Base-by-base conservation (phyloP, 2,113 vertebrate genomes). In the Oxyura jamaicensis region DNA sequence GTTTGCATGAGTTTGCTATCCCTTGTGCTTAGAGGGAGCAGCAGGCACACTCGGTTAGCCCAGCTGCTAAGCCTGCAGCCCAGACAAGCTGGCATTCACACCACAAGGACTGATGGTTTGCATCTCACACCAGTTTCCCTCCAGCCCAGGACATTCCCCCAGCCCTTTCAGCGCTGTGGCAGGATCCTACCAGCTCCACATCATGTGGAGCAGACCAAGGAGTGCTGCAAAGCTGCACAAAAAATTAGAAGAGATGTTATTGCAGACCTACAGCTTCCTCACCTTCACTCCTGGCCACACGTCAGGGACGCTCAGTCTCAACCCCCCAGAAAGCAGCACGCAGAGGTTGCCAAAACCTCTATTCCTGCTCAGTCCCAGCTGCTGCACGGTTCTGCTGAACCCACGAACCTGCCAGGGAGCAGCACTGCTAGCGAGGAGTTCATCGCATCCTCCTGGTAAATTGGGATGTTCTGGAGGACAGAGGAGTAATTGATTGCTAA, bases 151-250 rank as follows among this genome's bases (percentile, higher is more conserved):
- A 74, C 53, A 69, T 11, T 11, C 29, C 28, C 36, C 20, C 20
- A 4, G 15, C 8, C 7, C 53, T 68, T 23, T 7, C 3, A 62
- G 13, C 35, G 74, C 11, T 53, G 9, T 6, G 7, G 31, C 29
- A 73, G 13, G 20, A 15, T 52, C 33, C 22, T 16, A 50, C 23
- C 23, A 86, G 11, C 23, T 14, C 9, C 67, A 46, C 6, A 6
- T 11, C 11, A 2, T 0, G 3, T 18, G 20, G 26, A 84, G 31
- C 31, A 68, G 63, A 28, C 20, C 72, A 52, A 67, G 39, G 21
- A 76, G 4, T 0, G 2, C 44, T 78, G 31, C 77, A 36, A 26
- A 75, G 8, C 35, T 29, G 14, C 53, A 10, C 0, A 0, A 8
- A 35, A 39, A 39, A 76, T 42, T 1, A 10, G 19, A 2, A 28